Base-by-base conservation (phyloP, 2,797 vertebrate genomes). In the Leptatherina wallacei region DNA sequence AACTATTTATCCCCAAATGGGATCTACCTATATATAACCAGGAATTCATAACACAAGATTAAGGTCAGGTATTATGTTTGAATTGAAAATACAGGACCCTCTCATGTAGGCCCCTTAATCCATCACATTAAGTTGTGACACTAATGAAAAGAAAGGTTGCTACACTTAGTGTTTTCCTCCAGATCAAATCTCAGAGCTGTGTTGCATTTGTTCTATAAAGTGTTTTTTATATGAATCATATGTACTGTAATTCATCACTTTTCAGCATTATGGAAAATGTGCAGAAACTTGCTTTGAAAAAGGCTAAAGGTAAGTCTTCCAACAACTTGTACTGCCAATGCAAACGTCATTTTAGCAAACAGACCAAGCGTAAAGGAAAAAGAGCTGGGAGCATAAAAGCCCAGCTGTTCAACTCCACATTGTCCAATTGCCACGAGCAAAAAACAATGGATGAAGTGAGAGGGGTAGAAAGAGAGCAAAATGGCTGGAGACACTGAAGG, bases 331-430 rank as follows among this genome's bases (percentile, higher is more conserved):
- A 29, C 29, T 49, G 68, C 57, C 57, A 60, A 52, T 78, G 73
- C 54, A 47, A 84, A 60, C 76, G 24, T 84, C 56, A 87, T 83
- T 79, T 86, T 61, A 80, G 69, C 66, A 74, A 77, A 62, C 77
- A 85, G 76, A 84, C 76, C 82, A 57, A 82, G 49, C 51, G 20
- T 73, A n/a, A 38, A 85, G 67, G 70, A 27, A 47, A 12, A 66
- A 44, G 35, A 78, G 80, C 84, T 73, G 18, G 9, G 55, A 81
- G 81, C 75, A 79, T 52, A 57, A 72, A 69, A 87, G 70, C 82
- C 66, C 88, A 92, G 85, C 77, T 88, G 86, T 71, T 88, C 76
- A 71, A 63, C 58, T 80, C 69, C 64, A 75, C 58, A 65, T 14
- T 55, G 62, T 80, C 70, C 73, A 81, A 81, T 61, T 62, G 79